phyloP scores from a whole-genome alignment of 2,113 vertebrate genomes.

The Tympanuchus pallidicinctus region DNA sequence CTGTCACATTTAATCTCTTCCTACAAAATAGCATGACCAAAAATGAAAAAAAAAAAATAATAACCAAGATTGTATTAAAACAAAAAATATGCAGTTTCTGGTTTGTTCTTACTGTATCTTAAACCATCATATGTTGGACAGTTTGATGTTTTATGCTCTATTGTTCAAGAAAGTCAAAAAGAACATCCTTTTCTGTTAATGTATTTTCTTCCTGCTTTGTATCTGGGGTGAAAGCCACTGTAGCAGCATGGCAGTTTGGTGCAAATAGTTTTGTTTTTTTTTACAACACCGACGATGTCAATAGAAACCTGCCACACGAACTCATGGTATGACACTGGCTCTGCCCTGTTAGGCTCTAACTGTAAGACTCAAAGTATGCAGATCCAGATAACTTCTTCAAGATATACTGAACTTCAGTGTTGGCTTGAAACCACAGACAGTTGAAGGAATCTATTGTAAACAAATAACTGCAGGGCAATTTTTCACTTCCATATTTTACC shows the following conservation, averaged over 20 bases:
- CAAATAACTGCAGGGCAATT: neutral
- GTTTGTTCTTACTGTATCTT: neutral
- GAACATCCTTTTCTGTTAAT: neutral
- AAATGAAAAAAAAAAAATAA: neutral
- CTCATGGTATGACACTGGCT: neutral
- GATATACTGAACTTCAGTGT: neutral
- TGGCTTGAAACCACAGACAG: neutral
- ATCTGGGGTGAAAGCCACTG: neutral
- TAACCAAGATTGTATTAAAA: neutral
- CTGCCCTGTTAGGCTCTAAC: neutral
- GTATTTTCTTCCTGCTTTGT: neutral
- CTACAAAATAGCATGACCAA: neutral
- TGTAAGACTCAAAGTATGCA: neutral
- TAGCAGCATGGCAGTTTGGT: neutral
- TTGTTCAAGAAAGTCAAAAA: neutral
- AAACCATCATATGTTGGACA: neutral
- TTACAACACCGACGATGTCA: neutral
- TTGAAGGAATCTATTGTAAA: neutral
- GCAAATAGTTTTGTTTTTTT: neutral
- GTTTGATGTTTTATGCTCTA: neutral
- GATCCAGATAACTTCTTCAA: neutral
- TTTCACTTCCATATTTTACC: neutral
- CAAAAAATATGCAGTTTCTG: neutral
- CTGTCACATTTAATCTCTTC: neutral
- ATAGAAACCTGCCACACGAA: neutral